Base-by-base conservation (phyloP, 2,797 vertebrate species). In the Pygocentrus nattereri region DNA sequence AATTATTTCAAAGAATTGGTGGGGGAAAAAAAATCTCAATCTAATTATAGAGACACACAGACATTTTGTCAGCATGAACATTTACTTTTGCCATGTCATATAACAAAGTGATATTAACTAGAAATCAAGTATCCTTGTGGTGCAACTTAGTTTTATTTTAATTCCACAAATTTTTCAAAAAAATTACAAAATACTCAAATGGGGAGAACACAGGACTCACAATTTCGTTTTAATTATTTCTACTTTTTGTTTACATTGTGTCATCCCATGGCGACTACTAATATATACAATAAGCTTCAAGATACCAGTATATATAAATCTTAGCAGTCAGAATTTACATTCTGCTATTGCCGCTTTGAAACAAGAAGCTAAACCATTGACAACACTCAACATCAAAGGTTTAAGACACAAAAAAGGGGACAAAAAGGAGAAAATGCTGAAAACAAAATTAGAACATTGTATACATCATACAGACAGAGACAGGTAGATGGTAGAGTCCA, bases 131-230 rank as follows among this genome's bases (percentile, higher is more conserved):
- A 81, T 70, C 84, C 44, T 90, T 97, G 95, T 98, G 97, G 97
- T 98, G 97, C 98, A 99, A 98, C 96, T 98, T 96, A 96, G 95
- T 98, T 99, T 99, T 98, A 98, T 99, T 99, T 96, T 97, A 98
- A 98, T 97, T 99, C 95, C 98, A 99, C 98, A 98, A 97, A 97
- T 98, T 99, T 97, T 97, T 99, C 97, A 97, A 98, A 99, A 99
- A 99, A 99, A 99, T 99, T 99, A 99, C 98, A 99, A 99, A 99
- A 99, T 98, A 99, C 98, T 99, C 96, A 97, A 99, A 99, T 98
- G 98, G 97, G 98, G 97, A 99, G 96, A 99, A 99, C 97, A 99
- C 98, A 99, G 97, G 97, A 98, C 96, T 99, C 97, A 99, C 98
- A 95, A 98, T 96, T 95, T 69, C 96, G 96, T 94, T 93, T 97